These are phyloP conservation scores for Pseudotriccus pelzelni DNA, from an alignment of 2,797 vertebrate genomes.

Conservation along the genomic window DNA sequence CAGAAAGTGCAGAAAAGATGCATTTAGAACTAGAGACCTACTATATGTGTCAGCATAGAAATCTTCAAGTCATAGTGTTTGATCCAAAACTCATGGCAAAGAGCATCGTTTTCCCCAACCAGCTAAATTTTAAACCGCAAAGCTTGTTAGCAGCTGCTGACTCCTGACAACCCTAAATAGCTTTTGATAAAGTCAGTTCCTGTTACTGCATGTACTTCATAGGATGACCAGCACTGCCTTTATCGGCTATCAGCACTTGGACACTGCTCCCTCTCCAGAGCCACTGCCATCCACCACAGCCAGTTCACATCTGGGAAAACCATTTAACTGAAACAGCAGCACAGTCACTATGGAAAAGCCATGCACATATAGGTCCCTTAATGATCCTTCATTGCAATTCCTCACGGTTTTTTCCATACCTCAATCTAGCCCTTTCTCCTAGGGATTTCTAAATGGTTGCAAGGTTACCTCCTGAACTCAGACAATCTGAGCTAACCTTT, in stretches of 20 bases:
- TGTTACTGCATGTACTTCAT: neutral
- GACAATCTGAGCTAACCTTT: neutral
- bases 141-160: neutral
- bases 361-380: accelerated
- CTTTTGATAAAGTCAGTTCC: neutral
- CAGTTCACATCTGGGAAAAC: neutral
- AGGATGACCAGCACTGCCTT: neutral
- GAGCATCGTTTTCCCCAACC: neutral
- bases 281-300: neutral
- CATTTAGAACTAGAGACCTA: neutral
- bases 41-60: accelerated
- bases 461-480: neutral
- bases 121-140: neutral
- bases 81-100: neutral
- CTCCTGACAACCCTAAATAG: neutral
- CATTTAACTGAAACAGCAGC: neutral
- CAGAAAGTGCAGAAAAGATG: neutral
- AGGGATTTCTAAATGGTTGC: accelerated
- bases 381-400: neutral
- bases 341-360: neutral
- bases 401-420: accelerated
- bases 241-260: neutral
- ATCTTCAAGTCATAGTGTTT: neutral
- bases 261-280: neutral
- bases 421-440: neutral